Evolutionary conservation across 2,888 invertebrate species (phyloP).

Genomic region (Ceriagrion tenellum): DNA sequence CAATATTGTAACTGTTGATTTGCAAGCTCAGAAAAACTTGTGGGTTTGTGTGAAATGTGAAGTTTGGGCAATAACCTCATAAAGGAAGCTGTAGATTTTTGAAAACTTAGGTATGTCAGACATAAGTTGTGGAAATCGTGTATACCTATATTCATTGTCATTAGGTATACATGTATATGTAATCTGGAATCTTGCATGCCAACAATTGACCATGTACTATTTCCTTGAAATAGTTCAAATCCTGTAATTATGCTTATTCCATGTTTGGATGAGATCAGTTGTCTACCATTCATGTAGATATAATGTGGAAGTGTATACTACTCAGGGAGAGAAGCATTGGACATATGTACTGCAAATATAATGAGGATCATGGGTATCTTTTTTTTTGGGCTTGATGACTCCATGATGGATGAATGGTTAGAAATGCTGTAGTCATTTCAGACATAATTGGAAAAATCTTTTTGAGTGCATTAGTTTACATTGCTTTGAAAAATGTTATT

Average conservation of each 20-base stretch:
- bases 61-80: slow-evolving; percentile 11
- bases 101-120: not conserved
- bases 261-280: not conserved
- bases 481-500: not conserved
- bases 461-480: not conserved
- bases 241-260: not conserved
- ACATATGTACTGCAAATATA: not conserved
- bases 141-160: not conserved
- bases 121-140: not conserved
- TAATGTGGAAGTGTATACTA: slow-evolving; percentile 18
- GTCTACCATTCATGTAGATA: not conserved
- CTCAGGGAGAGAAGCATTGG: slow-evolving; percentile 48
- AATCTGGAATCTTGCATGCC: not conserved
- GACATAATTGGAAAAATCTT: not conserved
- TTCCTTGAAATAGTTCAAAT: not conserved
- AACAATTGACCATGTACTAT: not conserved
- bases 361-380: not conserved
- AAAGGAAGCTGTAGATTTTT: not conserved
- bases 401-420: not conserved
- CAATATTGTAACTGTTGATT: not conserved
- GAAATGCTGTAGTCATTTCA: not conserved
- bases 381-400: not conserved
- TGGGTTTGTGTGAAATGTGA: not conserved
- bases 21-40: not conserved
- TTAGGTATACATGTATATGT: not conserved